These are phyloP conservation scores for Calycopis cecrops DNA, from an alignment of 1,140 invertebrate species.

Conservation along the genomic window DNA sequence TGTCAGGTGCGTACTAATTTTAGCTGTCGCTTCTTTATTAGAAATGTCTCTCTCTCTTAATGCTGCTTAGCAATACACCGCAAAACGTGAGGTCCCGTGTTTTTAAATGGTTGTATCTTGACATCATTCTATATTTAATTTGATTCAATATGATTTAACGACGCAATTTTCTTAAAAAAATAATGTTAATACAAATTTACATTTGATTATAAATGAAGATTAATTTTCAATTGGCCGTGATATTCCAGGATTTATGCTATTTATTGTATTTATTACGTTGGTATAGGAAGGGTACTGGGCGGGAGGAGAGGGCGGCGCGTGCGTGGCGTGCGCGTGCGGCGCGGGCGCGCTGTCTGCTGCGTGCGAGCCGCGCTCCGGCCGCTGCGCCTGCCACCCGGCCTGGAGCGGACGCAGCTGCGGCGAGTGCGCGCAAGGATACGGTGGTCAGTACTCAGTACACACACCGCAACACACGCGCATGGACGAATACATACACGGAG, in stretches of 20 bases:
- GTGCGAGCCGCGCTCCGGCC: constrained; percentile 86
- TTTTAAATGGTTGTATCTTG: too few species aligned
- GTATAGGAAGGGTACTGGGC: constrained; percentile 55
- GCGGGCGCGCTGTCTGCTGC: constrained; percentile 80
- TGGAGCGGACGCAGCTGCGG: constrained; percentile 92
- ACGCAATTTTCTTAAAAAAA: too few species aligned
- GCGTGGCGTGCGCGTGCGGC: constrained; percentile 87
- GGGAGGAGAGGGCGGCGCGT: constrained; percentile 72
- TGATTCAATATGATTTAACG: too few species aligned
- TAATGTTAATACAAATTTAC: too few species aligned
- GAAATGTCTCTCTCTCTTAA: too few species aligned
- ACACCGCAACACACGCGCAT: too few species aligned
- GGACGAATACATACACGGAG: too few species aligned
- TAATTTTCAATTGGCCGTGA: too few species aligned
- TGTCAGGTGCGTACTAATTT: constrained; percentile 45
- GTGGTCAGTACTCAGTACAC: constrained; percentile 43
- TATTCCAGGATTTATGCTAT: neutral
- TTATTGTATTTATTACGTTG: neutral
- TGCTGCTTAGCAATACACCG: too few species aligned
- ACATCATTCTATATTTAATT: neutral
- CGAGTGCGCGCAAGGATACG: constrained; percentile 76
- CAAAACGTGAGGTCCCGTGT: too few species aligned
- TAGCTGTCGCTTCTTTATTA: too few species aligned
- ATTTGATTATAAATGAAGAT: too few species aligned
- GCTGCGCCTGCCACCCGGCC: constrained; percentile 84